Evolutionary conservation across 2,113 vertebrate genomes (phyloP).

Genomic region (Cettia cetti): DNA sequence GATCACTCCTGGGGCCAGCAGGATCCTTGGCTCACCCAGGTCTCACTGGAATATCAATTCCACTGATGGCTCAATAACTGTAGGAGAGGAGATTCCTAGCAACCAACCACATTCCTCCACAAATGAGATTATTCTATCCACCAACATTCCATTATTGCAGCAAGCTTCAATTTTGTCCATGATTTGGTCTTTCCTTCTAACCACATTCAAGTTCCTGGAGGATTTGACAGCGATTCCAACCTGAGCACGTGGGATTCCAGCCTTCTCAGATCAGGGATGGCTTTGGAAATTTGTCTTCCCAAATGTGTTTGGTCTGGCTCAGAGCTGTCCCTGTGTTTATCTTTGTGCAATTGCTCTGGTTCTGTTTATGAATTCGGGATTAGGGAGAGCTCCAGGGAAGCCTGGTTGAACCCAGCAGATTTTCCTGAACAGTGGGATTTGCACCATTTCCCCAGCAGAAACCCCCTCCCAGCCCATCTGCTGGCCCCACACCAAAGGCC

Average conservation of each 20-base stretch:
- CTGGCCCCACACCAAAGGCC: neutral
- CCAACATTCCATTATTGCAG: neutral
- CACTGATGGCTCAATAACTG: neutral
- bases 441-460: neutral
- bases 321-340: neutral
- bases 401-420: neutral
- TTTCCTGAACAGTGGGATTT: neutral
- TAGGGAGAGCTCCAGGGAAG: neutral
- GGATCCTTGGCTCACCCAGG: neutral
- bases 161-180: neutral
- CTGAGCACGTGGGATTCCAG: neutral
- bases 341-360: neutral
- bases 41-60: neutral
- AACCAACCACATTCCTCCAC: neutral
- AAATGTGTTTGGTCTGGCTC: neutral
- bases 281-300: neutral
- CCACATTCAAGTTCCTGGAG: rapidly evolving
- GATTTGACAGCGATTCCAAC: neutral
- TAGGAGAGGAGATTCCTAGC: neutral
- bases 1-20: neutral
- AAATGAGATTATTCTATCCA: neutral
- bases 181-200: neutral
- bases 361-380: neutral
- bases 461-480: neutral
- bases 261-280: neutral